Evolutionary conservation across 2,888 invertebrate species (phyloP).

Genomic region (Cantharis lateralis): DNA sequence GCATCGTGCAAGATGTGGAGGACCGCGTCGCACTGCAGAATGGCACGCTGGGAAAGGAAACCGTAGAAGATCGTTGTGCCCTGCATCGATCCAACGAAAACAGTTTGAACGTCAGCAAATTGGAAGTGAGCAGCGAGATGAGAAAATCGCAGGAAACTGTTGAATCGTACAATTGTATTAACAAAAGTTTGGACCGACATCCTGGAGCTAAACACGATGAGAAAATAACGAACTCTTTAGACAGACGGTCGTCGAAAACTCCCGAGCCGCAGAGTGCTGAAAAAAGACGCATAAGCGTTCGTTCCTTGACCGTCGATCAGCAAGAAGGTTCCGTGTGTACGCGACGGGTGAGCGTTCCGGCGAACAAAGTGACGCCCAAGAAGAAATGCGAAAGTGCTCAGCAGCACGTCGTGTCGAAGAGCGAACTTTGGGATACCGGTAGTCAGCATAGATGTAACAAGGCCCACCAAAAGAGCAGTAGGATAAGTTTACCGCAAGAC

Average conservation of each 20-base stretch:
- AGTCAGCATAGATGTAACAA: slow-evolving; percentile 53
- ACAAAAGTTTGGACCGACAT: not conserved
- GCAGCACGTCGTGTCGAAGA: slow-evolving; percentile 55
- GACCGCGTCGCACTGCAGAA: slow-evolving; percentile 35
- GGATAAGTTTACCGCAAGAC: slow-evolving; percentile 48
- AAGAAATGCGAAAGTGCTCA: slow-evolving; percentile 57
- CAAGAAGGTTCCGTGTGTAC: not conserved
- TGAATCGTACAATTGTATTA: not conserved
- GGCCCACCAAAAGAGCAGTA: slow-evolving; percentile 48
- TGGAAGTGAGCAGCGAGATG: not conserved
- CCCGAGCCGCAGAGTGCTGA: slow-evolving; percentile 2
- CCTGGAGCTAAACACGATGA: not conserved
- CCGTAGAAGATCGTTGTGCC: not conserved
- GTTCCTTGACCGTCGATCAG: not conserved
- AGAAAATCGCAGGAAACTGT: slow-evolving; percentile 9
- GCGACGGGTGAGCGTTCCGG: slow-evolving; percentile 47
- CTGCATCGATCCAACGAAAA: slow-evolving; percentile 1
- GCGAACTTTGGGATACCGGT: slow-evolving; percentile 57
- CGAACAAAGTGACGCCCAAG: slow-evolving; percentile 52
- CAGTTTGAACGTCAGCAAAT: not conserved
- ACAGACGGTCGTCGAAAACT: slow-evolving; percentile 1
- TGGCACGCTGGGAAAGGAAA: slow-evolving; percentile 31
- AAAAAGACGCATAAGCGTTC: slow-evolving; percentile 17
- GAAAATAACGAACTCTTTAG: slow-evolving; percentile 17
- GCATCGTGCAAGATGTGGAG: slow-evolving; percentile 13